Percentiles rank a stretch among this genome's conserved stretches.
These are phyloP conservation scores for Sebastes nivosus DNA, from an alignment of 2,797 vertebrate species.

Conservation along the genomic window DNA sequence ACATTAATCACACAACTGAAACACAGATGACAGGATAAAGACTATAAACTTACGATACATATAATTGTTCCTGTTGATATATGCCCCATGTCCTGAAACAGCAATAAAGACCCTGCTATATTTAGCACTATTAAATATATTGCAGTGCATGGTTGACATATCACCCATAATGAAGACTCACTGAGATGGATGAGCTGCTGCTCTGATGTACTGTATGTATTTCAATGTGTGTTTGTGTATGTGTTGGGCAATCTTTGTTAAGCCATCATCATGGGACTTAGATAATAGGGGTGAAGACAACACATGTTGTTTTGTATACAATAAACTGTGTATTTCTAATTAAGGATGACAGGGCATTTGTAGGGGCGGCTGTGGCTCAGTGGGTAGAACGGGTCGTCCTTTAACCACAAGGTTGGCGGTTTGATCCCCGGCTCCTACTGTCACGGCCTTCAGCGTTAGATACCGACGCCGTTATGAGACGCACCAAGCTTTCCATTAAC, in stretches of 20 bases:
- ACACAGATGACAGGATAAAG: conserved; percentile 39
- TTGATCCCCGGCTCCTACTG: too few relatives aligned
- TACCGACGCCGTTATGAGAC: too few relatives aligned
- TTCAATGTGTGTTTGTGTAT: background rate
- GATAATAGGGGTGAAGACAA: background rate
- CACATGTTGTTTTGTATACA: background rate
- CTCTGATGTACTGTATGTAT: background rate
- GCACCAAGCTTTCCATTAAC: too few relatives aligned
- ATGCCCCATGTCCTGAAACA: conserved; percentile 35
- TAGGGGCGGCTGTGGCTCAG: too few relatives aligned
- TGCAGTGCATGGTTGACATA: conserved; percentile 31
- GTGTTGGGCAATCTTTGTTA: conserved; percentile 1
- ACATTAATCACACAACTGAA: conserved; percentile 41
- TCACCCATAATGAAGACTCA: conserved; percentile 46
- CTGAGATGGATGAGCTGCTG: conserved; percentile 46
- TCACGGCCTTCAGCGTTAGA: too few relatives aligned
- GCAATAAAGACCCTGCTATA: conserved; percentile 35
- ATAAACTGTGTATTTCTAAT: background rate
- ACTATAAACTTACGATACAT: conserved; percentile 38
- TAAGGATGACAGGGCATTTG: background rate
- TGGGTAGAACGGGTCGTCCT: too few relatives aligned
- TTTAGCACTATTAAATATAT: conserved; percentile 63
- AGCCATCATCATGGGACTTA: conserved; percentile 2
- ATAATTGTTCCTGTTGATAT: conserved; percentile 43
- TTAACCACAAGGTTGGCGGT: too few relatives aligned